Percentiles rank a stretch among this genome's conserved stretches.
phyloP scores from a whole-genome alignment of 2,888 invertebrate species.

The Ariolimax columbianus region DNA sequence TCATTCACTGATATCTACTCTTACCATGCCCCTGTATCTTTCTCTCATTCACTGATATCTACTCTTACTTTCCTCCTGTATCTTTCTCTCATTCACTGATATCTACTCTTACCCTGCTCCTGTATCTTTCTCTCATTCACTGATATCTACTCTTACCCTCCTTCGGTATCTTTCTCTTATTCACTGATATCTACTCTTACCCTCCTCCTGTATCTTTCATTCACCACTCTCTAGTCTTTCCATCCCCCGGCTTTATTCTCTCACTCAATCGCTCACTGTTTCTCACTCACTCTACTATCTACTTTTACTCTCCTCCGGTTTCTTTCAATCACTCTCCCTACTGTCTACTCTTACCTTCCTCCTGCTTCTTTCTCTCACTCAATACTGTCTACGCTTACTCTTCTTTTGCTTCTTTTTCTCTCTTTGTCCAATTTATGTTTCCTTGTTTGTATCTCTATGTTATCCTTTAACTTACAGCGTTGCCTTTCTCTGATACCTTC shows the following conservation, averaged over 20 bases:
- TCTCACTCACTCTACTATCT: neutral
- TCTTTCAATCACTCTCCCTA: too few species aligned
- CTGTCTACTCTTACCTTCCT: neutral
- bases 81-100: neutral
- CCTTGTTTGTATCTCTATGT: neutral
- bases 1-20: too few species aligned
- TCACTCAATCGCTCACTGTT: neutral
- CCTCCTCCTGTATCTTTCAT: conserved; percentile 23
- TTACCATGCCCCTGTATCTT: neutral
- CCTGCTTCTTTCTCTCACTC: neutral
- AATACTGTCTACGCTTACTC: too few species aligned
- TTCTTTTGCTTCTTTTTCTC: neutral
- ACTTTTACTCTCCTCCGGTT: neutral
- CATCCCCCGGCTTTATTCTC: neutral
- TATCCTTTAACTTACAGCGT: too few species aligned
- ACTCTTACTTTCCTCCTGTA: neutral
- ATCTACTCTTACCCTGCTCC: too few species aligned
- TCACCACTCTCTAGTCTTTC: conserved; percentile 9
- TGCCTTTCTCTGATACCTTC: neutral
- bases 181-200: neutral
- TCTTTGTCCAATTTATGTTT: neutral
- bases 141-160: too few species aligned
- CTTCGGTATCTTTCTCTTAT: neutral
- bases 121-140: neutral
- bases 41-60: neutral